A percentile compares a stretch with the other conserved stretches of the same genome.
These are phyloP conservation scores for Pyrocephalus nanus DNA, from an alignment of 2,797 vertebrate genomes.

Conservation along the genomic window DNA sequence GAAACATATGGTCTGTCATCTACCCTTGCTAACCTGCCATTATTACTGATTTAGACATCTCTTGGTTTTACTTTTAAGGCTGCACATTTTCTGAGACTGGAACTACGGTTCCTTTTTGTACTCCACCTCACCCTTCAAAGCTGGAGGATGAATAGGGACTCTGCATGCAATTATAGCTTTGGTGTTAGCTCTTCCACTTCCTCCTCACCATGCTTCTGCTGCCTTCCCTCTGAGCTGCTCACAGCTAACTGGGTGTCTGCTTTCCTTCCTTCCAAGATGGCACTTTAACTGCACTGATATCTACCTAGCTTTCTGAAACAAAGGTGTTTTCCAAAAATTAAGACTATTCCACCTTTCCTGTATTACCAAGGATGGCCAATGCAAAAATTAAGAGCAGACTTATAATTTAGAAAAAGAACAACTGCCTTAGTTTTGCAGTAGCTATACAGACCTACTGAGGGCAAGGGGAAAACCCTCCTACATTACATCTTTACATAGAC, in stretches of 20 bases:
- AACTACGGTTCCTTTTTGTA: neutral
- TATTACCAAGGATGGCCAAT: neutral
- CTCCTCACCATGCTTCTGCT: neutral
- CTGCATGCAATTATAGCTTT: neutral
- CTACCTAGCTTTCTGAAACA: neutral
- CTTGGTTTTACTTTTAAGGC: neutral
- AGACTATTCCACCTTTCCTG: neutral
- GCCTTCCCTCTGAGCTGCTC: neutral
- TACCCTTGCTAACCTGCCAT: neutral
- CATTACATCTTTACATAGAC: neutral
- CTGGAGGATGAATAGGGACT: neutral
- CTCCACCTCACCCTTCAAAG: neutral
- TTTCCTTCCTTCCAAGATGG: neutral
- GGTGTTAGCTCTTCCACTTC: neutral
- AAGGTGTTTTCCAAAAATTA: neutral
- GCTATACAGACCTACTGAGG: neutral
- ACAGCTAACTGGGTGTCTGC: neutral
- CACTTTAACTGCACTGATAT: neutral
- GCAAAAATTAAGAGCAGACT: neutral
- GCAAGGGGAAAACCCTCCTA: neutral
- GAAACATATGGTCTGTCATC: neutral
- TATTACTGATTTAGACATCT: neutral
- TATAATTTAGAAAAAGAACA: neutral
- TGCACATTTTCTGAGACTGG: neutral
- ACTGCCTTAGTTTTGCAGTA: neutral